Evolutionary conservation across 2,113 vertebrate species (phyloP), one percentile per base, ranked within the genome.

Genomic region (Brachyhypopomus gauderio): DNA sequence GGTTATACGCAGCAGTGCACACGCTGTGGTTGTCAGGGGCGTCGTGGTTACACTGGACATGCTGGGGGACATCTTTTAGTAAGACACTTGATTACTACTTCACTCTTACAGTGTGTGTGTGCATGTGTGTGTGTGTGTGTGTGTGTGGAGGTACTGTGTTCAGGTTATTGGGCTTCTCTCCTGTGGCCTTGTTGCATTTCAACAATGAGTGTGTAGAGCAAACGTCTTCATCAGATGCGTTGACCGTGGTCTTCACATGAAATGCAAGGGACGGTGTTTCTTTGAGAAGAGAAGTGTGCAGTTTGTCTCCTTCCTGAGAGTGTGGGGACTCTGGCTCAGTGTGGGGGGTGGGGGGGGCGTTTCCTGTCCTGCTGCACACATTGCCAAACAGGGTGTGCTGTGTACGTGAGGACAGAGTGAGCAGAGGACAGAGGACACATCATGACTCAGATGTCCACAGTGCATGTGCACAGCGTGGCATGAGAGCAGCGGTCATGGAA

Each of bases 31-130:
- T 22, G 60, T 48, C n/a, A 45, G 30, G 20, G 17, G 17, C 34
- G 25, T n/a, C 63, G 14, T 25, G 22, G 36, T 52, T 70, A 8
- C 45, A n/a, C 17, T 82, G 58, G 52, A 36, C n/a, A 30, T 20
- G 20, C 45, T 19, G n/a, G 3, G 8, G 16, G 41, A 70, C 78
- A 72, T 36, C 14, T 34, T 63, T 63, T 52, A 62, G 73, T 73
- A 80, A 72, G 80, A 27, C 19, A 19, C 52, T 59, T 73, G 2
- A 3, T 66, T 73, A 25, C 14, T 12, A 73, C 56, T 73, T 67
- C 45, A 14, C 45, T 52, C 45, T 52, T 14, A 45, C 2, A 38
- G 64, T 41, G 0, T 27, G 20, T 19, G 25, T 30, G 41, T 41
- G 8, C n/a, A 7, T 25, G 14, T 66, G 63, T 56, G 60, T 58